These are phyloP conservation scores for Salpingus planirostris DNA, from an alignment of 2,888 invertebrate species.

Conservation along the genomic window DNA sequence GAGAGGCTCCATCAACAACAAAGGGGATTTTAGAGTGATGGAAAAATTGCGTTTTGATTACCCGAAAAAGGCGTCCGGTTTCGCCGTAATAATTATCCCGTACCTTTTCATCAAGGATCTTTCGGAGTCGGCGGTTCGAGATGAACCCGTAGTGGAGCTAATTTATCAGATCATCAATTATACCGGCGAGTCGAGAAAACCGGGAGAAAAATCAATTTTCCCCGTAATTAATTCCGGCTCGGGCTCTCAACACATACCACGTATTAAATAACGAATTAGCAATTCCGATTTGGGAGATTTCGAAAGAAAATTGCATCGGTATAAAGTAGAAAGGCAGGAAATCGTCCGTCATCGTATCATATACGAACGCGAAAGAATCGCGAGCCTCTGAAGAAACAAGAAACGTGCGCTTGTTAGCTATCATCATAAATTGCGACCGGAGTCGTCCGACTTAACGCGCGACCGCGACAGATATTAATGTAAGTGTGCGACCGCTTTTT, in stretches of 20 bases:
- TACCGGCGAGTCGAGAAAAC: too few relatives aligned
- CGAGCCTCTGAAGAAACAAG: slow-evolving; percentile 23
- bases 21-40: too few relatives aligned
- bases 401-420: slow-evolving; percentile 30
- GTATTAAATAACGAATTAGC: slow-evolving; percentile 12
- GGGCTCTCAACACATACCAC: neutral
- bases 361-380: slow-evolving; percentile 25
- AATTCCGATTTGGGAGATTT: slow-evolving; percentile 11
- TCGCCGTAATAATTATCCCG: too few relatives aligned
- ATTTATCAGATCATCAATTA: too few relatives aligned
- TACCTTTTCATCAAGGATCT: too few relatives aligned
- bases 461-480: slow-evolving; percentile 29
- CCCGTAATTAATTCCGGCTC: neutral
- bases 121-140: too few relatives aligned
- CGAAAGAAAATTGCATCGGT: slow-evolving; percentile 12
- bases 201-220: neutral
- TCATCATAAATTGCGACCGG: slow-evolving; percentile 29
- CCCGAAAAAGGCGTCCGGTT: too few relatives aligned
- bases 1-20: too few relatives aligned
- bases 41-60: too few relatives aligned
- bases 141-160: too few relatives aligned
- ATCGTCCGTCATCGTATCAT: slow-evolving; percentile 18
- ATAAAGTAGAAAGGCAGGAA: slow-evolving; percentile 12
- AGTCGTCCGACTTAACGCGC: slow-evolving; percentile 25
- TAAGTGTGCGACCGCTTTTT: slow-evolving; percentile 17